These are phyloP conservation scores for Lymantria dispar DNA, from an alignment of 2,888 invertebrate genomes.

Conservation along the genomic window DNA sequence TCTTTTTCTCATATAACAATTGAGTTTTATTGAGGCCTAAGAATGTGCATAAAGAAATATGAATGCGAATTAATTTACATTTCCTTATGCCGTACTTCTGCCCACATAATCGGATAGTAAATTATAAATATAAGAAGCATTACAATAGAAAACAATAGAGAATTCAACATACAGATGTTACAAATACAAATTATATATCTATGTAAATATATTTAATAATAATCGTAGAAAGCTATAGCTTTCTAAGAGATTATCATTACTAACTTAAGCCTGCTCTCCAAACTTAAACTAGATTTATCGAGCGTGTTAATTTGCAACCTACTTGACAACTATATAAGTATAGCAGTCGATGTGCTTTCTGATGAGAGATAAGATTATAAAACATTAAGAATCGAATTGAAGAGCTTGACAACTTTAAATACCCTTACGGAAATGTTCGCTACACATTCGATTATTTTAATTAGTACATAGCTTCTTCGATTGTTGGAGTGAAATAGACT, in stretches of 20 bases:
- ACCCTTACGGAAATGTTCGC: background rate
- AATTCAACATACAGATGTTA: no score
- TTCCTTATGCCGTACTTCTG: no score
- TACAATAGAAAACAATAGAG: no score
- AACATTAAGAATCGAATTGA: background rate
- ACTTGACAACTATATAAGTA: constrained; percentile 44
- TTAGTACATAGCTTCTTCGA: constrained; percentile 8
- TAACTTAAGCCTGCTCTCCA: constrained; percentile 40
- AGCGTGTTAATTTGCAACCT: constrained; percentile 45
- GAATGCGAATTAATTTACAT: no score
- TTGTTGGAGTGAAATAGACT: constrained; percentile 26
- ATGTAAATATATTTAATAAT: background rate
- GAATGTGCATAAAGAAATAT: no score
- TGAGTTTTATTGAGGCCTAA: no score
- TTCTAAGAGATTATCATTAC: constrained; percentile 52
- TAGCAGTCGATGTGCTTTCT: constrained; percentile 6
- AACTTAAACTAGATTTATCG: constrained; percentile 47
- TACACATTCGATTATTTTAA: constrained; percentile 2
- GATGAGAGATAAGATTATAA: background rate
- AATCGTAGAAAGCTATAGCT: constrained; percentile 24
- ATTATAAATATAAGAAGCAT: no score
- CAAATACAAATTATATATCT: background rate
- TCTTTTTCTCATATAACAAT: no score
- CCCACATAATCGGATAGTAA: no score
- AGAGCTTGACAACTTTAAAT: background rate